Evolutionary conservation across 2,888 invertebrate species (phyloP).

Genomic region (Platerodrilus igneus): DNA sequence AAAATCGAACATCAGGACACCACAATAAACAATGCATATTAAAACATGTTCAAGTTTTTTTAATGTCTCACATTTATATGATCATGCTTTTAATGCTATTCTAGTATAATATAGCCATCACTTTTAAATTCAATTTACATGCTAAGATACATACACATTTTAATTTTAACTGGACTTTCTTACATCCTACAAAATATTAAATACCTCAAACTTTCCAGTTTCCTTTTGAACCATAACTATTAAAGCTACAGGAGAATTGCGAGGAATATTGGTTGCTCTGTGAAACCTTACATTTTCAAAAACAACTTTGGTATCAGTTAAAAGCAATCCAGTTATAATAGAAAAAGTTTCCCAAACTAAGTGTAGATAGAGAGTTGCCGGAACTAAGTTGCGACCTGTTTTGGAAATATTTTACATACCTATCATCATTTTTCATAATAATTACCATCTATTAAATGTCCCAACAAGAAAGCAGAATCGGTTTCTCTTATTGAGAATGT

Average conservation of each 20-base stretch:
- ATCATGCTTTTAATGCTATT: too few relatives aligned
- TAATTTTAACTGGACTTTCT: too few relatives aligned
- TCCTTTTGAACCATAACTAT: constrained; percentile 32
- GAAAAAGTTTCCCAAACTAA: constrained; percentile 55
- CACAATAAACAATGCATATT: too few relatives aligned
- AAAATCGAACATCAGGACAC: too few relatives aligned
- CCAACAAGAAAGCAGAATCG: constrained; percentile 66
- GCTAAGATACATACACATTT: too few relatives aligned
- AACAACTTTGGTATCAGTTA: constrained; percentile 51
- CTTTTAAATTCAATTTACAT: too few relatives aligned
- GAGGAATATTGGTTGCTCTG: constrained; percentile 54
- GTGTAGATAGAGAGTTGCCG: constrained; percentile 57
- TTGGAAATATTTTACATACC: too few relatives aligned
- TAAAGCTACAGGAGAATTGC: constrained; percentile 38
- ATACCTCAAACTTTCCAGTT: constrained; percentile 39
- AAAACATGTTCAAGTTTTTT: too few relatives aligned
- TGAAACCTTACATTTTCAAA: constrained; percentile 59
- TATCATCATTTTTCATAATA: too few relatives aligned
- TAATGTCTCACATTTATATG: too few relatives aligned
- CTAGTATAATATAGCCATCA: too few relatives aligned
- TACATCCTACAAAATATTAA: too few relatives aligned
- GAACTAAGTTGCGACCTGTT: constrained; percentile 46
- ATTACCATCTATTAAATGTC: constrained; percentile 81
- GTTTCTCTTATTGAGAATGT: constrained; percentile 60
- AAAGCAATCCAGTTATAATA: constrained; percentile 40